A percentile compares a stretch with the other conserved stretches of the same genome.
phyloP scores from a whole-genome alignment of 2,113 vertebrate species.

The Plestiodon gilberti region DNA sequence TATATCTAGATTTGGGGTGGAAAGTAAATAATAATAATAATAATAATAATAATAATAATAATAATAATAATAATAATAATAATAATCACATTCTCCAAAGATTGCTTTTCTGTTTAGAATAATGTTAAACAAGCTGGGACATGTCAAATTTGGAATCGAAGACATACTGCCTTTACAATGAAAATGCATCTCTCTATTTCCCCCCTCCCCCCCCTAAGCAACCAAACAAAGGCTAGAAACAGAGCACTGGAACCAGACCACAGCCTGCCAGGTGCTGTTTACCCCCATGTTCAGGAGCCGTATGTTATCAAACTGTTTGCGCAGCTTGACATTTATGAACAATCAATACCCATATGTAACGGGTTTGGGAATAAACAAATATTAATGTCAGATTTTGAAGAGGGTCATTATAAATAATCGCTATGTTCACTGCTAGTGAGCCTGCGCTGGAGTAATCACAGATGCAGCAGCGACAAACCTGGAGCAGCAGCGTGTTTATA shows the following conservation, averaged over 20 bases:
- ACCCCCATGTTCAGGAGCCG: neutral
- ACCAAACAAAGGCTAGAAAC: neutral
- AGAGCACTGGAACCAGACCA: neutral
- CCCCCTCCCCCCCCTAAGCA: neutral
- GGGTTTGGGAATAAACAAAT: conserved; percentile 11
- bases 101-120: neutral
- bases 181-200: neutral
- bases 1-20: neutral
- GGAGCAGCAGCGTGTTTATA: neutral
- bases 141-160: neutral
- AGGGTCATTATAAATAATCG: conserved; percentile 29
- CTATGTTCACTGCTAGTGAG: neutral
- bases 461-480: neutral
- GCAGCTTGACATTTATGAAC: conserved; percentile 10
- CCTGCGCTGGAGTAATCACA: conserved; percentile 9
- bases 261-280: neutral
- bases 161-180: neutral
- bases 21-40: too few relatives aligned
- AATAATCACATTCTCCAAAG: neutral
- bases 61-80: too few relatives aligned
- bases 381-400: neutral
- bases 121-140: neutral
- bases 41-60: too few relatives aligned
- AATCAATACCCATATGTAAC: neutral
- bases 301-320: neutral